Conservation (phyloP, 1,140 invertebrate species). For the Bombus balteatus region DNA sequence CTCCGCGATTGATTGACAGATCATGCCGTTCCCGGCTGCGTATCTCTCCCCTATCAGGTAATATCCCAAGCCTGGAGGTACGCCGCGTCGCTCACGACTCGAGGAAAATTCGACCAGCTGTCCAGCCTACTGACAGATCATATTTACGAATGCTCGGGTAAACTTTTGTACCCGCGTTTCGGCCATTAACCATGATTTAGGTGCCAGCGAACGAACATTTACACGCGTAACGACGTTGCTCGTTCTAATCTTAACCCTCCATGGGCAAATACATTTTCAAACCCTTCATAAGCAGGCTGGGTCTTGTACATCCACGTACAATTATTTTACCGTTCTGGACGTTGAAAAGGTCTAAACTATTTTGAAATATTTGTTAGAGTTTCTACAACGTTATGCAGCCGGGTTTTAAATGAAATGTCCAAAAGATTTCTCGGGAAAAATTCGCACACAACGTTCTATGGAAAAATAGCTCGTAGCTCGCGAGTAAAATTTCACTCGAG, state of each 20-base stretch:
- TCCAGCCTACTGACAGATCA: slow-evolving; percentile 34
- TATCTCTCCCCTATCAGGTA: slow-evolving; percentile 55
- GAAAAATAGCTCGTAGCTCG: too few species aligned
- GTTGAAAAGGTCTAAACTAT: too few species aligned
- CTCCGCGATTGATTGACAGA: slow-evolving; percentile 69
- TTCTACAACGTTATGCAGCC: too few species aligned
- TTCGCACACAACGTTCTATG: too few species aligned
- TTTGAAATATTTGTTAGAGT: too few species aligned
- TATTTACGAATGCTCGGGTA: slow-evolving; percentile 15
- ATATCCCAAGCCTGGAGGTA: slow-evolving; percentile 37
- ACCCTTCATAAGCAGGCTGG: neutral
- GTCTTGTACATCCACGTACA: neutral
- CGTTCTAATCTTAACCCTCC: neutral
- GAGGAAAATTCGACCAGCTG: slow-evolving; percentile 43
- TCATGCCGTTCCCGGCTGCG: slow-evolving; percentile 49
- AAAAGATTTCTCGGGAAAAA: too few species aligned
- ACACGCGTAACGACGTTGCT: neutral
- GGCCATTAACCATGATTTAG: slow-evolving; percentile 1
- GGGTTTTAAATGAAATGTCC: too few species aligned
- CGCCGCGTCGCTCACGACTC: slow-evolving; percentile 8
- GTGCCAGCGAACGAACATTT: neutral
- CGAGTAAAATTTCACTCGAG: too few species aligned
- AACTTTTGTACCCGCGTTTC: slow-evolving; percentile 19
- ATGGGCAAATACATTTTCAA: neutral
- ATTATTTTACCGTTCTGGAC: neutral